phyloP scores from a whole-genome alignment of 1,140 invertebrate species.

The Zaprionus taronus region DNA sequence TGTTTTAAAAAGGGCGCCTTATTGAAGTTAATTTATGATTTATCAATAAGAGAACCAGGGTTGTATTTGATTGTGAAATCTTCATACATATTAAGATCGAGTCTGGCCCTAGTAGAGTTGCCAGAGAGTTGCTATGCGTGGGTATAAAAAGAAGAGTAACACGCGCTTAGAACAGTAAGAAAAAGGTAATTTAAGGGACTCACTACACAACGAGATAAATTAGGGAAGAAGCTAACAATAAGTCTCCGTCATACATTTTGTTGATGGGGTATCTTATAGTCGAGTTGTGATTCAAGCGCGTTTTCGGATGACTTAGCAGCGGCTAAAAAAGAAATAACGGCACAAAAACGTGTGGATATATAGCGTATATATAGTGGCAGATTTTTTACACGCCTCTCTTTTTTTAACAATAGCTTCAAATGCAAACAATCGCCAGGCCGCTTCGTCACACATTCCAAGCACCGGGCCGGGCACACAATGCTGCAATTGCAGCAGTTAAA shows the following conservation, averaged over 20 bases:
- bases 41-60: too few relatives aligned
- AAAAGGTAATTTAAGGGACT: too few relatives aligned
- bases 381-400: conserved; percentile 67
- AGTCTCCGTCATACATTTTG: not conserved
- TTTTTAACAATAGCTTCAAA: conserved; percentile 68
- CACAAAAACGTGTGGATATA: conserved; percentile 10
- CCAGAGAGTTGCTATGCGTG: too few relatives aligned
- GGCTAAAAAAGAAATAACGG: conserved; percentile 2
- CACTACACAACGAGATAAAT: too few relatives aligned
- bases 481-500: conserved; percentile 76
- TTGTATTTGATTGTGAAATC: too few relatives aligned
- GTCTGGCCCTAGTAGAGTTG: too few relatives aligned
- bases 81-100: too few relatives aligned
- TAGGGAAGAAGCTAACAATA: too few relatives aligned
- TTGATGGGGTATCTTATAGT: not conserved
- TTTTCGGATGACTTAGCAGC: conserved; percentile 1
- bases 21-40: too few relatives aligned
- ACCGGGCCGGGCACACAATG: conserved; percentile 47
- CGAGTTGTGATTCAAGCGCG: not conserved
- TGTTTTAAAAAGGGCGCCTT: too few relatives aligned
- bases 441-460: conserved; percentile 58
- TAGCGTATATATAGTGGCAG: conserved; percentile 23
- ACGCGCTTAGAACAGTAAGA: too few relatives aligned
- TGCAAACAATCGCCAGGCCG: conserved; percentile 61
- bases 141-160: too few relatives aligned